Conservation (phyloP, 2,113 vertebrate genomes). For the Ailurus styani region DNA sequence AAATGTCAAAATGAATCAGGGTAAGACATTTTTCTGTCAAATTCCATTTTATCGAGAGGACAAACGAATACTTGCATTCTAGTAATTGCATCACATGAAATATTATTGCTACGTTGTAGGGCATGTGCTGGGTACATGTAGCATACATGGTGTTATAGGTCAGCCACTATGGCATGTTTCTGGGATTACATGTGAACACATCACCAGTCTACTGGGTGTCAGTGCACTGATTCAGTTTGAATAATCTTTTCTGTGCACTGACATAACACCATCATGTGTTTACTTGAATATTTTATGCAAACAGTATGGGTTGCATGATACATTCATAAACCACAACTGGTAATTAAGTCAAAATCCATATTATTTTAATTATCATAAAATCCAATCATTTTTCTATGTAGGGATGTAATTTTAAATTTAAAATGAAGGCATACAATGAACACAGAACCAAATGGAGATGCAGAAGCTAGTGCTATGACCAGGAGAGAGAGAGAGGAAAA, state of each 20-base stretch:
- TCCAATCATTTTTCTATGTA: not conserved
- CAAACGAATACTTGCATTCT: not conserved
- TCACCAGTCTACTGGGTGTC: not conserved
- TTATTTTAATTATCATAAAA: not conserved
- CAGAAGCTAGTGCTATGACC: not conserved
- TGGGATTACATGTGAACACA: not conserved
- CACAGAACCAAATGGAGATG: not conserved
- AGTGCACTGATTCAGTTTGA: not conserved
- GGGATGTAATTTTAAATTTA: not conserved
- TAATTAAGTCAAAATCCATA: not conserved
- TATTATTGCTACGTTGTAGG: not conserved
- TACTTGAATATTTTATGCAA: not conserved
- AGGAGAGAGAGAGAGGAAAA: not conserved
- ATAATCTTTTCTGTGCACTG: not conserved
- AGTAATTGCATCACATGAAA: not conserved
- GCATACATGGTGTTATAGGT: not conserved
- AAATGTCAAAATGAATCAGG: not conserved
- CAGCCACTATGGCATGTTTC: not conserved
- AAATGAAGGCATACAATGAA: not conserved
- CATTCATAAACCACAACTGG: not conserved
- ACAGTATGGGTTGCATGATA: not conserved
- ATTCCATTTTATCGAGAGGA: not conserved
- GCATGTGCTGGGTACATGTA: rapidly evolving
- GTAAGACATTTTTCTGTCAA: not conserved
- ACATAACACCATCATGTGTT: not conserved